A percentile compares a stretch with the other conserved stretches of the same genome.
phyloP scores from a whole-genome alignment of 1,140 invertebrate genomes.

The Cotesia chilonis region DNA sequence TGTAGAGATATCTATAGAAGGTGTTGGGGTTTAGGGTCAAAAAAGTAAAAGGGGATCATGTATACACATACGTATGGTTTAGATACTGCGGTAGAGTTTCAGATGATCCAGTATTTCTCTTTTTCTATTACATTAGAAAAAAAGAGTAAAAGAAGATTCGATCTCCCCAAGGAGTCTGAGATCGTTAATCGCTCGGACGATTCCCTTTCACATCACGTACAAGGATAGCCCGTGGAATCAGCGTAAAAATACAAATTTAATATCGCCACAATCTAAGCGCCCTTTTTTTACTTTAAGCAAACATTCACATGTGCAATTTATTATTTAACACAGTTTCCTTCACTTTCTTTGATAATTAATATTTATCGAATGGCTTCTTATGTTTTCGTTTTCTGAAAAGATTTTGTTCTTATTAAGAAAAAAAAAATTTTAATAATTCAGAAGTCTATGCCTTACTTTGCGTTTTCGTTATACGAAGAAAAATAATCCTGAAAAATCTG shows the following conservation, averaged over 20 bases:
- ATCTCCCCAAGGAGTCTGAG: constrained; percentile 56
- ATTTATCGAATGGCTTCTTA: no score
- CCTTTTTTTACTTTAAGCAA: not conserved
- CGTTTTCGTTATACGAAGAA: no score
- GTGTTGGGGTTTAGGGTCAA: constrained; percentile 33
- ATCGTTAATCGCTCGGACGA: constrained; percentile 66
- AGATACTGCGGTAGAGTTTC: constrained; percentile 30
- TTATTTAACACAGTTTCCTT: not conserved
- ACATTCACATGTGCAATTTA: not conserved
- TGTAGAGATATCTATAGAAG: constrained; percentile 34
- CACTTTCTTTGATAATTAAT: not conserved
- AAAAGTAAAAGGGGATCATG: constrained; percentile 40
- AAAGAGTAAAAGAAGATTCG: constrained; percentile 24
- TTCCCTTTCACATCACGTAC: constrained; percentile 66
- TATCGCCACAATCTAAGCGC: constrained; percentile 46
- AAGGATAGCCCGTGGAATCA: constrained; percentile 65
- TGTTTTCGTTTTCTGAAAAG: no score
- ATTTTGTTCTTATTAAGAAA: no score
- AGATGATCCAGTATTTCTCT: not conserved
- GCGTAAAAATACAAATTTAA: constrained; percentile 69
- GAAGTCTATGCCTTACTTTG: no score
- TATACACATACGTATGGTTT: constrained; percentile 39
- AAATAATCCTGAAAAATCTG: no score
- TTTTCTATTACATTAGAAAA: constrained; percentile 21
- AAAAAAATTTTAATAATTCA: no score